Evolutionary conservation across 2,888 invertebrate genomes (phyloP).

Genomic region (Apodemia mormo): DNA sequence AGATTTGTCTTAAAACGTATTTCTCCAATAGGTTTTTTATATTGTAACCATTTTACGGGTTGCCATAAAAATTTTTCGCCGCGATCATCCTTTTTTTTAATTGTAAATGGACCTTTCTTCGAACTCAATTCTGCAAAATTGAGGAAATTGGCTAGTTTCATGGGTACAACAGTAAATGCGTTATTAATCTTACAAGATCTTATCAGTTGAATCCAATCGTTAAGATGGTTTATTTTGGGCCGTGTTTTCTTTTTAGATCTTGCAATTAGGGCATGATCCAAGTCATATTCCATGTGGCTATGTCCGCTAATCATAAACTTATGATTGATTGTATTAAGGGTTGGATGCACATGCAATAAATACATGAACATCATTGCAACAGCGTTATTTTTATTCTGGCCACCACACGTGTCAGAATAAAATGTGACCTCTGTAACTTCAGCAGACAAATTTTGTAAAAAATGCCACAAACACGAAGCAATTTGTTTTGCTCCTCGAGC

Average conservation of each 20-base stretch:
- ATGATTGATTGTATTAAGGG: neutral
- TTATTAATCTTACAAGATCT: neutral
- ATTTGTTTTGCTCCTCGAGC: neutral
- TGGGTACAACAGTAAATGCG: neutral
- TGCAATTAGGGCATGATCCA: slow-evolving; percentile 23
- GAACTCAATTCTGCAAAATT: too few relatives aligned
- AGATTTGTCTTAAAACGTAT: too few relatives aligned
- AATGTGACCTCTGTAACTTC: slow-evolving; percentile 28
- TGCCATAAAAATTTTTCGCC: neutral
- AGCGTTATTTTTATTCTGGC: slow-evolving; percentile 37
- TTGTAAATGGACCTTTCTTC: neutral
- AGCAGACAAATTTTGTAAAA: too few relatives aligned
- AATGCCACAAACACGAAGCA: too few relatives aligned
- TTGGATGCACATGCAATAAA: too few relatives aligned
- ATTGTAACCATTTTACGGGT: too few relatives aligned
- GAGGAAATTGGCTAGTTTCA: neutral
- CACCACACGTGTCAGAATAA: slow-evolving; percentile 39
- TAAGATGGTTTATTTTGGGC: neutral
- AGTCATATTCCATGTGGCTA: slow-evolving; percentile 26
- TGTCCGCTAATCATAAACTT: slow-evolving; percentile 9
- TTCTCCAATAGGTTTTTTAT: too few relatives aligned
- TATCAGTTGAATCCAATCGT: neutral
- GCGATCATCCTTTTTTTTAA: neutral
- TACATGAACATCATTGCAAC: slow-evolving; percentile 26
- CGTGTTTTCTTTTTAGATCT: slow-evolving; percentile 24